phyloP scores from a whole-genome alignment of 2,888 invertebrate species.

The Ferdinandea cuprea region DNA sequence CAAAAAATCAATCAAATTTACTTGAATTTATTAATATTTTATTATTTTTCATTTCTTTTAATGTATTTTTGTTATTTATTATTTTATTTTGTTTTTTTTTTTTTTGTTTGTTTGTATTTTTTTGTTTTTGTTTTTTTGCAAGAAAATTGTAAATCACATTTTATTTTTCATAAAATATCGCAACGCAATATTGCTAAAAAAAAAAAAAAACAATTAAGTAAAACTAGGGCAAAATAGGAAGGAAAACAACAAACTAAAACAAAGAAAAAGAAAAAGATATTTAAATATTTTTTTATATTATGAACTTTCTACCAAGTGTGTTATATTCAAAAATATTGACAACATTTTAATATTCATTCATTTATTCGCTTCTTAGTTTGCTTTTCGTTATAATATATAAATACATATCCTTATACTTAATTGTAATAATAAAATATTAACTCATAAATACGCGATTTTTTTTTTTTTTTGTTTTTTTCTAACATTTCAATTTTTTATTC shows the following conservation, averaged over 20 bases:
- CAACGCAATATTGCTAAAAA: slow-evolving; percentile 56
- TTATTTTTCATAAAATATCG: slow-evolving; percentile 59
- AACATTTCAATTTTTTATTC: slow-evolving; percentile 28
- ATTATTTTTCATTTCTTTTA: slow-evolving; percentile 42
- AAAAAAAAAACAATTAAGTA: slow-evolving; percentile 20
- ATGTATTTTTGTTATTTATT: too few species aligned
- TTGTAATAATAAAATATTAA: slow-evolving; percentile 74
- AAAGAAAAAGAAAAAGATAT: neutral
- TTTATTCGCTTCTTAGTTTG: slow-evolving; percentile 70
- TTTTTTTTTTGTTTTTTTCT: slow-evolving; percentile 33
- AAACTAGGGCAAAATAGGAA: slow-evolving; percentile 35
- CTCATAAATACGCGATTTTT: slow-evolving; percentile 70
- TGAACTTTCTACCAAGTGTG: slow-evolving; percentile 38
- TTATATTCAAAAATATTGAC: slow-evolving; percentile 43
- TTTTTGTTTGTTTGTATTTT: slow-evolving; percentile 18
- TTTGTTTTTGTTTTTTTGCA: slow-evolving; percentile 22
- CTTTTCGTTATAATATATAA: slow-evolving; percentile 68
- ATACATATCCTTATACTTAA: slow-evolving; percentile 71
- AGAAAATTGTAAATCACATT: slow-evolving; percentile 71
- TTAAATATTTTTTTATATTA: slow-evolving; percentile 2
- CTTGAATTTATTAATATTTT: slow-evolving; percentile 68
- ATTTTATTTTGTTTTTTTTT: slow-evolving; percentile 62
- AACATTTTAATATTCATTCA: slow-evolving; percentile 51
- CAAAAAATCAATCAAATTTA: neutral
- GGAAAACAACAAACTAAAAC: slow-evolving; percentile 8